Conservation (phyloP, 2,888 invertebrate genomes). For the Diaprepes abbreviatus region DNA sequence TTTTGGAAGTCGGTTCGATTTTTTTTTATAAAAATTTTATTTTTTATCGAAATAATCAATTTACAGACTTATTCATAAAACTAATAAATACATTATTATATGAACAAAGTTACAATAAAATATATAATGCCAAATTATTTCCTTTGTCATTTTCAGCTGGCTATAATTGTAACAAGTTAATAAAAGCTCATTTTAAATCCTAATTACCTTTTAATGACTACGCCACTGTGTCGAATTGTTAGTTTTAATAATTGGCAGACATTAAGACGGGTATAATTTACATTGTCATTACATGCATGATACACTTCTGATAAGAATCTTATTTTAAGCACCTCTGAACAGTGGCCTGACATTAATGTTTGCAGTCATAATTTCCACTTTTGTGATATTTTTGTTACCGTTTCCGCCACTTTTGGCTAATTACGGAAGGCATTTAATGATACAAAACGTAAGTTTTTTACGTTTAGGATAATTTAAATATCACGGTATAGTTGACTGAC, state of each 20-base stretch:
- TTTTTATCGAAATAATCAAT: too few species aligned
- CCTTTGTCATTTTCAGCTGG: too few species aligned
- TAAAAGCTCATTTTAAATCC: background rate
- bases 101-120: too few species aligned
- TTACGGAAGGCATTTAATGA: conserved; percentile 41
- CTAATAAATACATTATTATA: too few species aligned
- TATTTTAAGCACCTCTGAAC: conserved; percentile 57
- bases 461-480: background rate
- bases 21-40: too few species aligned
- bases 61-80: too few species aligned
- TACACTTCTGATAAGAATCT: conserved; percentile 64
- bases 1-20: too few species aligned
- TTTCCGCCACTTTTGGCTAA: conserved; percentile 45
- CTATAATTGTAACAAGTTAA: background rate
- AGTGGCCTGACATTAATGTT: conserved; percentile 58
- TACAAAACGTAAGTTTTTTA: conserved; percentile 34
- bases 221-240: conserved; percentile 56
- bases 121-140: too few species aligned
- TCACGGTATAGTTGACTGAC: conserved; percentile 11
- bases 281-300: conserved; percentile 65
- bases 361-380: conserved; percentile 58
- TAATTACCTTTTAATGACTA: conserved; percentile 39
- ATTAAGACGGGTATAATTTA: conserved; percentile 61
- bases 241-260: conserved; percentile 59
- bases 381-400: conserved; percentile 42